These are phyloP conservation scores for Lepeophtheirus salmonis DNA, from an alignment of 1,140 invertebrate genomes.

Conservation along the genomic window DNA sequence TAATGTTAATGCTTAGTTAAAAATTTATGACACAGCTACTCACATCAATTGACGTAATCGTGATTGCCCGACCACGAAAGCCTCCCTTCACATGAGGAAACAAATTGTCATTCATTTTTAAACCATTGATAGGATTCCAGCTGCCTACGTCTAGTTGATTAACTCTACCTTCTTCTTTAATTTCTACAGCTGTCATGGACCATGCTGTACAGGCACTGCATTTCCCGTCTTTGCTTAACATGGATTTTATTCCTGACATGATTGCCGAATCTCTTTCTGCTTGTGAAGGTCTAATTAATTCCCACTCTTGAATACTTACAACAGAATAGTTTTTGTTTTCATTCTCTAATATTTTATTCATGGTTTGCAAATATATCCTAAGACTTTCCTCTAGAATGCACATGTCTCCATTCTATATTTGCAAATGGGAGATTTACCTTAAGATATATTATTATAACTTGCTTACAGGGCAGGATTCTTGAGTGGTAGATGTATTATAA, in stretches of 20 bases:
- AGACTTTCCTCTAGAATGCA: neutral
- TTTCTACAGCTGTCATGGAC: slow-evolving; percentile 42
- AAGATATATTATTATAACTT: neutral
- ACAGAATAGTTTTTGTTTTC: slow-evolving; percentile 1
- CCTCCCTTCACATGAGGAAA: slow-evolving; percentile 58
- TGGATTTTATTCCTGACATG: neutral
- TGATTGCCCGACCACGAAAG: slow-evolving; percentile 43
- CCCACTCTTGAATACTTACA: slow-evolving; percentile 9
- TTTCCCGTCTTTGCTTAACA: slow-evolving; percentile 30
- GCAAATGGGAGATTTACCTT: neutral
- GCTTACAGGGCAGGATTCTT: neutral
- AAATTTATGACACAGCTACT: neutral
- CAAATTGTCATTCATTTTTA: slow-evolving; percentile 42
- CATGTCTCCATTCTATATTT: neutral
- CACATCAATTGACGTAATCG: slow-evolving; percentile 25
- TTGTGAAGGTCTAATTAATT: neutral
- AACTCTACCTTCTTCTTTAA: slow-evolving; percentile 35
- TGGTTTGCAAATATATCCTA: neutral
- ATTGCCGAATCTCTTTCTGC: neutral
- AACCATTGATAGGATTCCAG: slow-evolving; percentile 49
- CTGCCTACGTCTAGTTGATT: slow-evolving; percentile 40
- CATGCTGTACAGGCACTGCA: slow-evolving; percentile 45
- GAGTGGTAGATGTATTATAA: neutral
- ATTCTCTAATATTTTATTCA: neutral
- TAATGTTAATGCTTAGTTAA: slow-evolving; percentile 1